phyloP scores from a whole-genome alignment of 2,797 vertebrate genomes.

The Meda fulgida region DNA sequence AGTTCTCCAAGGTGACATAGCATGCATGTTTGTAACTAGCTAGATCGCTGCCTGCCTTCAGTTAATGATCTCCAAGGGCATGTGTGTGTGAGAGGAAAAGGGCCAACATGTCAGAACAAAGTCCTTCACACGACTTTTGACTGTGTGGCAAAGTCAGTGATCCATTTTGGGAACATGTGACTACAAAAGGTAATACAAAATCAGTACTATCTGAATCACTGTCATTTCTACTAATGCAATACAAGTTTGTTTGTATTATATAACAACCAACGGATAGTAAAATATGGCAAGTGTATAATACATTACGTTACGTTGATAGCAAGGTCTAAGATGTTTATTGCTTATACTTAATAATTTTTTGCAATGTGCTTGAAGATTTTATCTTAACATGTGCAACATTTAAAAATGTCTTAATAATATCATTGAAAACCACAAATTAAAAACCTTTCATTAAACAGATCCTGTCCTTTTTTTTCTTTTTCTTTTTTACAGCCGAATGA shows the following conservation, averaged over 20 bases:
- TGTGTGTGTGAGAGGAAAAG: slow-evolving; percentile 16
- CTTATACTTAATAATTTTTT: neutral
- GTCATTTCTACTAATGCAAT: neutral
- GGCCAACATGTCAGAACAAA: slow-evolving; percentile 17
- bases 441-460: neutral
- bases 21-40: slow-evolving; percentile 5
- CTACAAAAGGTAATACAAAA: slow-evolving; percentile 28
- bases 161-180: slow-evolving; percentile 3
- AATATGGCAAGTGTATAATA: neutral
- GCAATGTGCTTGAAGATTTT: slow-evolving; percentile 8
- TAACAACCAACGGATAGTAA: neutral
- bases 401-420: neutral
- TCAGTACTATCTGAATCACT: neutral
- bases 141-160: neutral
- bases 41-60: neutral
- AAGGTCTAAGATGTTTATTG: neutral
- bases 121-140: slow-evolving; percentile 52
- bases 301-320: neutral
- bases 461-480: neutral
- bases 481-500: neutral
- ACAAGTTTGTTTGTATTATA: neutral
- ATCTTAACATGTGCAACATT: neutral
- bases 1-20: slow-evolving; percentile 45
- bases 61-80: slow-evolving; percentile 38
- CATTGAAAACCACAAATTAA: neutral